Conservation (phyloP, 2,888 invertebrate genomes). For the Amphipyra tragopoginis region DNA sequence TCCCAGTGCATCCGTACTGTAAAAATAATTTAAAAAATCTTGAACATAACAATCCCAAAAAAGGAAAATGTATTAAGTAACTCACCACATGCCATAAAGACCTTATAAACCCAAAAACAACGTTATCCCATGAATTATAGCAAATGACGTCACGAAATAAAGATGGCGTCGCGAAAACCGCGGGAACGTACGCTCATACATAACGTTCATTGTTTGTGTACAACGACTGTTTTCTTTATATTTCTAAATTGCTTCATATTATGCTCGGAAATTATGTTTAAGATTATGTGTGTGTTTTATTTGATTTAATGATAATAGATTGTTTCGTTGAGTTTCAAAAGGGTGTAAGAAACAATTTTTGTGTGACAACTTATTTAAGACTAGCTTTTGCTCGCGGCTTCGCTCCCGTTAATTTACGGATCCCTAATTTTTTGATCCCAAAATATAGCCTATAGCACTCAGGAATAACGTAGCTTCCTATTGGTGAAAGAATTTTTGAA, state of each 20-base stretch:
- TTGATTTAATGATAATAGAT: conserved; percentile 8
- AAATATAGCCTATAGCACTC: no score
- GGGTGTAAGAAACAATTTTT: neutral
- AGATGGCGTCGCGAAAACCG: conserved; percentile 42
- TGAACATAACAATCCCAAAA: neutral
- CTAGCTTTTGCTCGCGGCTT: no score
- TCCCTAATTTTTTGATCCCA: no score
- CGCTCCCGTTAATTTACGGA: no score
- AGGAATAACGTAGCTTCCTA: no score
- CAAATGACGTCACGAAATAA: conserved; percentile 39
- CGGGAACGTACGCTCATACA: conserved; percentile 38
- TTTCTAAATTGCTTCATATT: conserved; percentile 38
- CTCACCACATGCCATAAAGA: conserved; percentile 1
- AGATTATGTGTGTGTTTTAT: conserved; percentile 18
- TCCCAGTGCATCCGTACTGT: no score
- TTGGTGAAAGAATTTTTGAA: no score
- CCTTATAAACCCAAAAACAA: conserved; percentile 15
- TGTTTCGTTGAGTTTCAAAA: neutral
- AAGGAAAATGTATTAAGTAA: neutral
- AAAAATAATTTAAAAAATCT: neutral
- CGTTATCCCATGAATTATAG: conserved; percentile 16
- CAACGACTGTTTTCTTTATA: conserved; percentile 38
- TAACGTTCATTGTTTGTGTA: conserved; percentile 35
- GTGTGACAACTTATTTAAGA: neutral
- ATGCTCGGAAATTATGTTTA: conserved; percentile 16